Evolutionary conservation across 2,888 invertebrate genomes (phyloP).

Genomic region (Hypercompe scribonia): DNA sequence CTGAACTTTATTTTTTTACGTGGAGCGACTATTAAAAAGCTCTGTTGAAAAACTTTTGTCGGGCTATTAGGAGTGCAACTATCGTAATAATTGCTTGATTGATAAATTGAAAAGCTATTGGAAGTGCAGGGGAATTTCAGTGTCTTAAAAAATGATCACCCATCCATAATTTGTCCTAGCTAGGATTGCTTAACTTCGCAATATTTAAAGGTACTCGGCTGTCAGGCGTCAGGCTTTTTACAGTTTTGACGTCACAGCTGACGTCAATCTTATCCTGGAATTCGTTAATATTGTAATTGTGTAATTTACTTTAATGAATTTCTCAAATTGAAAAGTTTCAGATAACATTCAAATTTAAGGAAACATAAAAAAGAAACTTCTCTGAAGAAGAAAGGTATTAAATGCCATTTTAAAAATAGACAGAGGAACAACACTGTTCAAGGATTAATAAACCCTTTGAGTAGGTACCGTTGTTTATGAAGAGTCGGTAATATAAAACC

Average conservation of each 20-base stretch:
- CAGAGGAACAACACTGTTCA: slow-evolving; percentile 17
- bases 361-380: background rate
- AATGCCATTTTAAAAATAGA: slow-evolving; percentile 4
- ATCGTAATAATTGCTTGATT: no score
- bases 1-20: no score
- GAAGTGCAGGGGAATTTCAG: no score
- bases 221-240: no score
- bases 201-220: no score
- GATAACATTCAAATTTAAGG: background rate
- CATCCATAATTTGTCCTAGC: no score
- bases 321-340: background rate
- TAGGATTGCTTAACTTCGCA: no score
- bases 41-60: no score
- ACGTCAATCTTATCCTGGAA: background rate
- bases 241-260: background rate
- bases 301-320: background rate
- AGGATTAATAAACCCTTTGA: slow-evolving; percentile 34
- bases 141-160: no score
- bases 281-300: background rate
- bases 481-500: slow-evolving; percentile 67
- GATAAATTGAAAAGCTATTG: no score
- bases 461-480: slow-evolving; percentile 55
- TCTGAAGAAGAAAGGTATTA: background rate
- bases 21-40: no score
- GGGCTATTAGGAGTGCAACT: no score